Conservation (phyloP, 2,797 vertebrate species). For the Sus cebifrons region DNA sequence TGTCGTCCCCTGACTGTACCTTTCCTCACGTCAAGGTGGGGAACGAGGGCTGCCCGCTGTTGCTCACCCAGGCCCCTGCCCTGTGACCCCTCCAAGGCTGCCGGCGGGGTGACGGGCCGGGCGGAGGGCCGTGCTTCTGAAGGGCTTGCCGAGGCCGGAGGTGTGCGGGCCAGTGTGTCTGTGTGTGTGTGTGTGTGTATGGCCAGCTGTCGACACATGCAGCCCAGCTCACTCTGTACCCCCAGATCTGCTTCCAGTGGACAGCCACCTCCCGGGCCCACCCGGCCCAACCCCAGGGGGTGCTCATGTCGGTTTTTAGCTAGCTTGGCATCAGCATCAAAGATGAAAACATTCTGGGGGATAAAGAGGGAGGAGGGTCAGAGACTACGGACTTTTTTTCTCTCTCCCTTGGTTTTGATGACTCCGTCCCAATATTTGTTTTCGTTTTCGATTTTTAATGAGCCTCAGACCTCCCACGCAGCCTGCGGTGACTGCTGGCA, state of each 20-base stretch:
- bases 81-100: not conserved
- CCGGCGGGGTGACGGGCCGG: not conserved
- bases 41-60: fast-evolving
- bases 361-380: slow-evolving; percentile 4
- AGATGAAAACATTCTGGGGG: slow-evolving; percentile 93
- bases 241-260: not conserved
- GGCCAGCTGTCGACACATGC: slow-evolving; percentile 36
- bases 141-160: not conserved
- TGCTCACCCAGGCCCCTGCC: not conserved
- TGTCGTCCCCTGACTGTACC: not conserved
- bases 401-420: slow-evolving; percentile 73
- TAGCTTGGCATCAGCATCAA: slow-evolving; percentile 96
- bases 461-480: not conserved
- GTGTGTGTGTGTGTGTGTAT: not conserved
- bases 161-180: not conserved
- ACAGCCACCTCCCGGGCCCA: not conserved
- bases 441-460: slow-evolving; percentile 39
- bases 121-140: not conserved
- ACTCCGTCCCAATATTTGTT: slow-evolving; percentile 32
- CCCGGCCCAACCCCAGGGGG: not conserved
- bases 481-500: not conserved
- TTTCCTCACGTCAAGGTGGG: not conserved
- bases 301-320: slow-evolving; percentile 92
- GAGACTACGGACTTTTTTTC: slow-evolving; percentile 62
- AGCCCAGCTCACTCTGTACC: slow-evolving; percentile 53